Evolutionary conservation across 2,113 vertebrate species (phyloP), one percentile per base, ranked within the genome.

Genomic region (Aegypius monachus): DNA sequence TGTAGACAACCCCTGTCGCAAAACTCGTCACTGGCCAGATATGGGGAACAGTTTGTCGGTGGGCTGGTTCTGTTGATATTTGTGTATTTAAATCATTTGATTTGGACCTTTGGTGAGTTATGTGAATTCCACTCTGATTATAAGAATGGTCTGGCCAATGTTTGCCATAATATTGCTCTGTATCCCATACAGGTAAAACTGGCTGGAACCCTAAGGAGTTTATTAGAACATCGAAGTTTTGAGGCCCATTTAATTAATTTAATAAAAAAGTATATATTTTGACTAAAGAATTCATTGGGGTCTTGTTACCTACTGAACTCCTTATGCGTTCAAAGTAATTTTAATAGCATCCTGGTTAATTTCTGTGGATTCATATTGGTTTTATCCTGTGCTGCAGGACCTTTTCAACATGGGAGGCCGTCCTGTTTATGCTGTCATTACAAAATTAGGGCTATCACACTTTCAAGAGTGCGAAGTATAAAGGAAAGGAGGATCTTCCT

Each of bases 61-160:
- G 47, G 45, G 17, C 31, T 62, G 11, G 25, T 31, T 88, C 43
- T 2, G 1, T 29, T 86, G 12, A 5, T 42, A 22, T 56, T 70
- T 66, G 6, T 74, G 55, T n/a, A 6, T 42, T 75, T 71, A 29
- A 74, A 47, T 78, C 0, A 5, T 53, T 88, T 68, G 12, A 15
- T 86, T 50, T 72, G 50, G 21, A 70, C 13, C 13, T 74, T n/a
- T 8, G 2, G 1, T 26, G 42, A 56, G 13, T n/a, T 38, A 61
- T 0, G 0, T 8, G 36, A 36, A 36, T 36, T 36, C 36, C 36
- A 36, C 36, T 36, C 36, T 36, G 15, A 61, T 68, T 55, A 1
- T 47, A 62, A 43, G 56, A 43, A 21, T 66, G 20, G 3, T 81
- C 21, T 38, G 36, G 22, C 10, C 13, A 25, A 8, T 25, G 29